Conservation (phyloP, 2,113 vertebrate genomes). For the Scophthalmus maximus region DNA sequence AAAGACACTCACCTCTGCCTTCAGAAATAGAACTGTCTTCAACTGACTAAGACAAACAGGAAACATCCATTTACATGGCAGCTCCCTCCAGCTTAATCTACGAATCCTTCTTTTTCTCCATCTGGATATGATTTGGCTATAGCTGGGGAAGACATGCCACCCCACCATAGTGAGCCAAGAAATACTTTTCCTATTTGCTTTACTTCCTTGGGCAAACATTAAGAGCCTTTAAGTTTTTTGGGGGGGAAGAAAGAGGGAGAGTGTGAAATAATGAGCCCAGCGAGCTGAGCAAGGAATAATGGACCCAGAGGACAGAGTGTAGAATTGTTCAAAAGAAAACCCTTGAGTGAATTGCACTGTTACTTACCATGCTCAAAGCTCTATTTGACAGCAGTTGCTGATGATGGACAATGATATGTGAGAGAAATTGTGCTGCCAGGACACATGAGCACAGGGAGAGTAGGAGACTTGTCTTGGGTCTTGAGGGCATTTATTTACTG, state of each 20-base stretch:
- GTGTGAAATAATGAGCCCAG: background rate
- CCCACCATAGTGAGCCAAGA: conserved; percentile 67
- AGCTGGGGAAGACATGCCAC: conserved; percentile 45
- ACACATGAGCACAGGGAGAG: too few relatives aligned
- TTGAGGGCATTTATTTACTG: too few relatives aligned
- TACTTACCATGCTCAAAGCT: too few relatives aligned
- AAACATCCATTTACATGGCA: conserved; percentile 61
- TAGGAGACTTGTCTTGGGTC: too few relatives aligned
- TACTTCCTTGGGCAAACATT: conserved; percentile 77
- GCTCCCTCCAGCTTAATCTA: conserved; percentile 65
- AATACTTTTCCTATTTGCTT: conserved; percentile 73
- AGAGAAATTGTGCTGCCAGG: too few relatives aligned
- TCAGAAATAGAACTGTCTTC: conserved; percentile 36
- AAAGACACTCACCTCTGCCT: conserved; percentile 19
- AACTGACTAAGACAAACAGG: conserved; percentile 63
- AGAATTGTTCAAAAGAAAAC: background rate
- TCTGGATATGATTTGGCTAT: conserved; percentile 75
- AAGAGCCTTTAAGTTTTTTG: conserved; percentile 48
- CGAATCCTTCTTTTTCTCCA: conserved; percentile 54
- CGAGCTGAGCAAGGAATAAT: conserved; percentile 19
- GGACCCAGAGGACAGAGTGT: conserved; percentile 3
- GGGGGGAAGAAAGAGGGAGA: background rate
- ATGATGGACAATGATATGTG: too few relatives aligned
- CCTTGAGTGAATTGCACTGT: too few relatives aligned
- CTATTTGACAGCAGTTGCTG: background rate